Base-by-base conservation (phyloP, 64 coral and sea anemone species). In the Pocillopora damicornis region DNA sequence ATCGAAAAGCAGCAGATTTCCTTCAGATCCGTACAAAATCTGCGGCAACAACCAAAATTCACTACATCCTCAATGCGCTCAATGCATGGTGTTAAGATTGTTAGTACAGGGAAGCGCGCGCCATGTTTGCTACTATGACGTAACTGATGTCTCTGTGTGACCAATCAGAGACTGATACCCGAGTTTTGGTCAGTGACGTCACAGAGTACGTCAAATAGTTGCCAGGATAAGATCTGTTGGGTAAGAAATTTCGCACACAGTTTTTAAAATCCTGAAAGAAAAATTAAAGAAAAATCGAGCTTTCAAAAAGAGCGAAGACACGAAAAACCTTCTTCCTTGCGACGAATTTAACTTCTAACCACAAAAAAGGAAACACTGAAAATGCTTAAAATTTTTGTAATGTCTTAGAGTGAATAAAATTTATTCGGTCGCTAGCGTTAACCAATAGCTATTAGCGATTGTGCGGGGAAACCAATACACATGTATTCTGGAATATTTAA, bases 51-150 rank as follows among this genome's bases (percentile, higher is more conserved):
- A 67, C 37, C 81, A 56, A 84, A 58, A 65, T 72, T 58, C 22
- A 84, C 36, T 71, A 65, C 81, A 71, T 72, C 61, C 18, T 84
- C 81, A 84, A 71, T 71, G 81, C 81, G 18, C 61, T 84, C 13
- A 84, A 84, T 71, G 81, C 81, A 84, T 71, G 64, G 64, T 71
- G 37, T 71, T 72, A 63, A 84, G 56, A 60, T 84, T 71, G 81
- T 71, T 57, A 84, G 81, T 63, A 22, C 20, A 72, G 35, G 17
- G 57, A 79, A 84, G 67, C 63, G 81, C 63, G 81, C 81, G 81
- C 81, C 81, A 84, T 84, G 81, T 84, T 84, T 84, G 62, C 81
- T 13, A 13, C 63, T 84, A 18, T 84, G 81, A 84, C 81, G 81
- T 84, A 73, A 38, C n/a, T 13, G 7, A 37, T 57, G 63, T 57